These are phyloP conservation scores for Sebastes paucispinis DNA, from an alignment of 2,797 vertebrate species.

Conservation along the genomic window DNA sequence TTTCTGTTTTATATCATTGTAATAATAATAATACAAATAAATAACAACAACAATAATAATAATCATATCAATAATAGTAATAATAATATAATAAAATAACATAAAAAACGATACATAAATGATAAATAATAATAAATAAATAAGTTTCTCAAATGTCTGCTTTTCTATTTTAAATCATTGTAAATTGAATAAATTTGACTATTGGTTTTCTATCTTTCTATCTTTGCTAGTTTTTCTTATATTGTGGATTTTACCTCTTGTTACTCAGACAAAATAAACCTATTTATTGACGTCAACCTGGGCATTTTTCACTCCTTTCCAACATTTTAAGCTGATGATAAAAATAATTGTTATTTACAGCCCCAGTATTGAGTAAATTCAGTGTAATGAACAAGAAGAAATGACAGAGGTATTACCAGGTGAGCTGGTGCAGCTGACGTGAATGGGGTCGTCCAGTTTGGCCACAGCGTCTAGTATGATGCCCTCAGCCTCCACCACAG, in stretches of 20 bases:
- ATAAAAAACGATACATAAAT: too few relatives aligned
- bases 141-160: neutral
- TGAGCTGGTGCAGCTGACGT: constrained; percentile 87
- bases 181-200: neutral
- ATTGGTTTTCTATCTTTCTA: neutral
- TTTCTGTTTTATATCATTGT: neutral
- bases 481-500: constrained; percentile 84
- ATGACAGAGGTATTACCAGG: constrained; percentile 79
- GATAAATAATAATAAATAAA: too few relatives aligned
- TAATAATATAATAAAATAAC: too few relatives aligned
- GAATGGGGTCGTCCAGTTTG: constrained; percentile 90
- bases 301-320: too few relatives aligned
- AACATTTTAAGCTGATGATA: neutral
- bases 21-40: too few relatives aligned
- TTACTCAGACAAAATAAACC: neutral
- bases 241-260: neutral
- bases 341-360: neutral
- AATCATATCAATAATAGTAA: too few relatives aligned
- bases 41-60: too few relatives aligned
- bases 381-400: neutral
- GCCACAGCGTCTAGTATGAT: constrained; percentile 89
- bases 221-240: neutral
- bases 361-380: neutral
- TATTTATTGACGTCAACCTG: neutral
- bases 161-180: neutral